Percentiles rank a stretch among this genome's conserved stretches.
Evolutionary conservation across 37 sponge, comb jelly and placozoan genomes (phyloP).

Genomic region (Cladorhizidae sp.): DNA sequence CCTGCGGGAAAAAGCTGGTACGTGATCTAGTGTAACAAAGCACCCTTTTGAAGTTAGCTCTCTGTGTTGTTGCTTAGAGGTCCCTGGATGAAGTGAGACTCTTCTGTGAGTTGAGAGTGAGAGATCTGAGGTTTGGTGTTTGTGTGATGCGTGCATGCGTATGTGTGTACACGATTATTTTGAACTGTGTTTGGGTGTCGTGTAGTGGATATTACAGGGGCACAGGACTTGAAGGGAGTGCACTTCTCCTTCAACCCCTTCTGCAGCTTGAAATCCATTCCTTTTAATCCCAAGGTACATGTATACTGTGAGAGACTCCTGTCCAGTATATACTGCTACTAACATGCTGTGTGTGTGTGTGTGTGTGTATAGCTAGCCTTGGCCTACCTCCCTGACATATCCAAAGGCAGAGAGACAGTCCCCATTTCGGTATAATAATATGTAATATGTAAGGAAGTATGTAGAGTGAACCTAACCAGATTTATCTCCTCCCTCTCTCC

Average conservation of each 20-base stretch:
- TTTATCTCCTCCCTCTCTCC: neutral
- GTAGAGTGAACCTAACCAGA: too few relatives aligned
- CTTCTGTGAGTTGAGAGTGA: slow-evolving; percentile 46
- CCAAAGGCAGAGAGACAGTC: slow-evolving; percentile 19
- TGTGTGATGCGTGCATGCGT: neutral
- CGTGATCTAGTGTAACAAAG: neutral
- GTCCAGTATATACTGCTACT: too few relatives aligned
- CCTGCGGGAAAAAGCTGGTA: slow-evolving; percentile 70
- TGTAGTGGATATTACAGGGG: slow-evolving; percentile 5
- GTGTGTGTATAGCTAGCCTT: neutral
- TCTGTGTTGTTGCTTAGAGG: slow-evolving; percentile 24
- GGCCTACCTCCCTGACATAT: slow-evolving; percentile 7
- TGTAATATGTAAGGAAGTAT: too few relatives aligned
- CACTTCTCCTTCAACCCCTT: slow-evolving; percentile 48
- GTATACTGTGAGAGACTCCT: too few relatives aligned
- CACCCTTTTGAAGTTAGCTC: neutral
- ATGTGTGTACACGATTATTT: neutral
- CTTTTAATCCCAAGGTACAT: slow-evolving; percentile 18
- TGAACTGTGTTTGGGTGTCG: neutral
- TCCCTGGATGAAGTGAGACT: slow-evolving; percentile 45
- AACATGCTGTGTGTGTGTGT: too few relatives aligned
- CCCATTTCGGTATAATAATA: slow-evolving; percentile 17
- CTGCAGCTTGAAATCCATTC: neutral
- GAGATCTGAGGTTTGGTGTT: too few relatives aligned
- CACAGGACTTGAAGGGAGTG: neutral